Base-by-base conservation (phyloP, 2,113 vertebrate genomes). In the Zeus faber region DNA sequence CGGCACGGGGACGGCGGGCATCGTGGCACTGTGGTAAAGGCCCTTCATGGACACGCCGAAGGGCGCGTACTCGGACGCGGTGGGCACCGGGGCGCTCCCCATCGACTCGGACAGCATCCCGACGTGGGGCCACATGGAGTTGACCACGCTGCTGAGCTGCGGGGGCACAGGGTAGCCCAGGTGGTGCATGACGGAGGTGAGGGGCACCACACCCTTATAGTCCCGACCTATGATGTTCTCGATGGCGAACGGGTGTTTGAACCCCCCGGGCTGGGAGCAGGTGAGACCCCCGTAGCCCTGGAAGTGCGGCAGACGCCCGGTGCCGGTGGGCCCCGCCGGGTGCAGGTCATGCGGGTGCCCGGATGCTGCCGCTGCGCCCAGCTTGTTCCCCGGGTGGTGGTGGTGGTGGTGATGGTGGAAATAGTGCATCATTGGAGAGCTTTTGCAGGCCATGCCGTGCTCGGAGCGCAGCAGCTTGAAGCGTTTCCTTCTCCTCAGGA, bases 171-270 rank as follows among this genome's bases (percentile, higher is more conserved):
- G 92, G 76, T 98, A 98, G 41, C 95, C 95, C 60, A 98, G 80
- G 61, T 94, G 93, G 75, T 98, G 95, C 95, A 98, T 98, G 80
- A 98, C 94, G 0, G 95, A 97, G 17, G 94, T 94, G 75, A 97
- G 75, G 3, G 95, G 95, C 60, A 97, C 88, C 76, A 95, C 91
- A 0, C 94, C 94, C 74, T 97, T 98, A 75, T 96, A 98, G 86
- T 98, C 95, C 81, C 95, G 85, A 53, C 94, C 91, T 70, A 98
- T 95, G 44, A 95, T 91, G 76, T 94, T 95, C 85, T 95, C 93
- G 29, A 95, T 95, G 50, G 93, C 93, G 40, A 98, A 98, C 0
- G 96, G 95, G 54, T 98, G 96, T 65, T 98, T 98, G 70, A 98
- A 98, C 54, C 93, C 91, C 0, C 92, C 58, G 37, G 82, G 78